Conservation (phyloP, 1,140 invertebrate species). For the Phthorimaea operculella region DNA sequence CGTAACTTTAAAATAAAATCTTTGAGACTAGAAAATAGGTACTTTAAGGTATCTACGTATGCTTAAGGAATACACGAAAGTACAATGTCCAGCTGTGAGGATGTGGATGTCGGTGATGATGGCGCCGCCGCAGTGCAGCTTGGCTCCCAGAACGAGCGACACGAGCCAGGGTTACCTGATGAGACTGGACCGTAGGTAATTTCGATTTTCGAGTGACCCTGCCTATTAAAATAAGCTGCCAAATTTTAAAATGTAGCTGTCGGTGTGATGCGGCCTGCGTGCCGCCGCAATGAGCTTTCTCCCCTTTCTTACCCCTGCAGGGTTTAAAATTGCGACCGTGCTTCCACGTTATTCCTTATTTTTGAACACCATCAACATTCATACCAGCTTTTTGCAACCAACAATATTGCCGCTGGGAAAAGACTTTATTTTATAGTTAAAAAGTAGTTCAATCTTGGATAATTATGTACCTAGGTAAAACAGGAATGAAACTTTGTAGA, state of each 20-base stretch:
- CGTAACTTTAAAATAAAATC: too few species aligned
- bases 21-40: conserved; percentile 69
- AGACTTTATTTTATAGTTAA: too few species aligned
- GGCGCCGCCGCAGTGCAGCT: conserved; percentile 73
- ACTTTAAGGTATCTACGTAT: too few species aligned
- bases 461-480: too few species aligned
- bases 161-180: conserved; percentile 76
- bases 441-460: too few species aligned
- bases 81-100: conserved; percentile 73
- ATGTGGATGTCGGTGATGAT: conserved; percentile 72
- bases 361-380: conserved; percentile 25
- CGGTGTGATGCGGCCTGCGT: conserved; percentile 71
- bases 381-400: too few species aligned
- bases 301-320: too few species aligned
- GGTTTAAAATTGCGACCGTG: conserved; percentile 71
- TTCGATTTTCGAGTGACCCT: conserved; percentile 61
- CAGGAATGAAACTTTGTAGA: background rate
- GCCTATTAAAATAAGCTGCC: conserved; percentile 72
- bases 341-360: conserved; percentile 60
- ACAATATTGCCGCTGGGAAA: too few species aligned
- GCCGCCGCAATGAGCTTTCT: conserved; percentile 77
- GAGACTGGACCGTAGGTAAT: conserved; percentile 66
- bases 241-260: conserved; percentile 71
- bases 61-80: conserved; percentile 48
- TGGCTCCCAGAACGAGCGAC: conserved; percentile 66